Conservation (phyloP, 2,113 vertebrate species). For the Balaeniceps rex region DNA sequence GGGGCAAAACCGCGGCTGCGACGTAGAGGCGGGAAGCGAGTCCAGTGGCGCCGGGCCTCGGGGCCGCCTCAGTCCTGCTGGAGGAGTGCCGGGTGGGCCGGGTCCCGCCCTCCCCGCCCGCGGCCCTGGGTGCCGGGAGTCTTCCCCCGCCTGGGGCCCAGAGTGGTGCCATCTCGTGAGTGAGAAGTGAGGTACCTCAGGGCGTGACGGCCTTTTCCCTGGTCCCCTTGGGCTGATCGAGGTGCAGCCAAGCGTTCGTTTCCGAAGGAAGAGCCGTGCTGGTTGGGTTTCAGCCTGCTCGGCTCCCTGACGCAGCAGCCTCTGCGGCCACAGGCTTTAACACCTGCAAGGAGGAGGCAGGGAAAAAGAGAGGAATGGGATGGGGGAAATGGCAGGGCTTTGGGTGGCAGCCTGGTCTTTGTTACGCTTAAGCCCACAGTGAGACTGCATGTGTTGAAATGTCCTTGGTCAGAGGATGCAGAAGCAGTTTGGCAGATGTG, state of each 20-base stretch:
- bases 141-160: too few species aligned
- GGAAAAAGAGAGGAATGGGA: not conserved
- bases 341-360: not conserved
- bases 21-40: too few species aligned
- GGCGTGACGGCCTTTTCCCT: not conserved
- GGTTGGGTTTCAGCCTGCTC: not conserved
- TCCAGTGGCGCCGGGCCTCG: not conserved
- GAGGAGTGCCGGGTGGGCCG: not conserved
- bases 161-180: too few species aligned
- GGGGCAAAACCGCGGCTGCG: not conserved
- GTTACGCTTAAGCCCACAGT: rapidly evolving
- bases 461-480: not conserved
- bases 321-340: not conserved
- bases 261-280: not conserved
- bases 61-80: not conserved
- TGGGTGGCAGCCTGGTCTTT: not conserved
- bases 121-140: not conserved
- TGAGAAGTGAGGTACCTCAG: not conserved
- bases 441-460: not conserved
- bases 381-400: too few species aligned
- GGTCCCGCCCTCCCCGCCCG: too few species aligned
- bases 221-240: rapidly evolving
- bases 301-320: not conserved
- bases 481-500: not conserved
- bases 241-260: not conserved